Base-by-base conservation (phyloP, 2,113 vertebrate species). In the Zosterops lateralis region DNA sequence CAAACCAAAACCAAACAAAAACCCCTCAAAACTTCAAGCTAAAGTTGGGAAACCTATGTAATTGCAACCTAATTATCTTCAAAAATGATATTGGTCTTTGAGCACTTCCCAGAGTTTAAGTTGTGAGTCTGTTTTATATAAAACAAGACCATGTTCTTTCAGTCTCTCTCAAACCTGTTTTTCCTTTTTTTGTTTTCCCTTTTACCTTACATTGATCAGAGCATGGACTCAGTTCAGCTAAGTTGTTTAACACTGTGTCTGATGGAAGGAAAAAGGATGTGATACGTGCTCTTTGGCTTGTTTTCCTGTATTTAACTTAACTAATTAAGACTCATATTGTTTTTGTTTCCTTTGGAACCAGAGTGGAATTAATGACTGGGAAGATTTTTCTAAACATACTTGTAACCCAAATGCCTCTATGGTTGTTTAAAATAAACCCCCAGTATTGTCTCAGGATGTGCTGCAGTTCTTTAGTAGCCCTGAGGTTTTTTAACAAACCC, bases 1-100 rank as follows among this genome's bases (percentile, higher is more conserved):
- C 21, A 40, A 68, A 42, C 7, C 18, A 28, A 68, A 45, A 22
- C 12, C 2, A 25, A 48, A 40, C 7, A 9, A 42, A 36, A 53
- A 42, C 0, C 1, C 1, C 5, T 22, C 9, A 75, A 34, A 42
- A 61, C n/a, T 31, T 71, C 19, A 44, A 40, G 67, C 3, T 67
- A 32, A 57, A 51, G 15, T 34, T 9, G 17, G 17, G 50, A 81
- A 80, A 42, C 14, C 19, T n/a, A 16, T 13, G 25, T 13, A 61
- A 12, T 25, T 84, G 28, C 34, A 65, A 38, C 1, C 5, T 78
- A 32, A 57, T 57, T 29, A 61, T 20, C 42, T 65, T 56, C n/a
- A 71, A 83, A 88, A 83, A 62, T 50, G 44, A 26, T 7, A 18
- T 24, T 76, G 14, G 3, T 68, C 25, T 65, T 75, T 4, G 9